Conservation (phyloP, 1,140 invertebrate genomes). For the Harlomillsia oculata region DNA sequence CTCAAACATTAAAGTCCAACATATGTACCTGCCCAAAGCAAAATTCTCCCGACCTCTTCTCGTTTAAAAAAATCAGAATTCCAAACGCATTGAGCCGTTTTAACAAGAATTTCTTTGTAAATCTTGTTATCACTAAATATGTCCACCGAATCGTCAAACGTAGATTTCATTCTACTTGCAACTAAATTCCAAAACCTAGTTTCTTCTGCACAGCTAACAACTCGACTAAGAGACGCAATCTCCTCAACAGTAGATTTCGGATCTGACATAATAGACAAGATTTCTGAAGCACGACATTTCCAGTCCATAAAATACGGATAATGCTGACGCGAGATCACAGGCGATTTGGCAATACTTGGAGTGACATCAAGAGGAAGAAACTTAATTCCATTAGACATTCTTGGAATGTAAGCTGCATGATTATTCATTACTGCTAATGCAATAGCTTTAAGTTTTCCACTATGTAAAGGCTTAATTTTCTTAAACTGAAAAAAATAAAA, state of each 20-base stretch:
- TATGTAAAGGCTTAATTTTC: conserved; percentile 14
- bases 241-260: conserved; percentile 1
- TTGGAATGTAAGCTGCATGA: conserved; percentile 24
- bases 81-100: conserved; percentile 31
- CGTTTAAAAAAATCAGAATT: conserved; percentile 20
- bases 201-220: conserved; percentile 15
- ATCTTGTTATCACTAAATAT: conserved; percentile 14
- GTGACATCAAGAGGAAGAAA: conserved; percentile 24
- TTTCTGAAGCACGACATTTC: not conserved
- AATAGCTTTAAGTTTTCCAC: conserved; percentile 11
- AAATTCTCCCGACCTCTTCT: conserved; percentile 25
- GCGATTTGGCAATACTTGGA: not conserved
- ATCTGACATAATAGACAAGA: not conserved
- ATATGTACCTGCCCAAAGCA: conserved; percentile 27
- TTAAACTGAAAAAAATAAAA: conserved; percentile 14
- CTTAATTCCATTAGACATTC: conserved; percentile 16
- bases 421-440: conserved; percentile 18
- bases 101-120: conserved; percentile 29
- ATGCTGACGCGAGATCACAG: not conserved
- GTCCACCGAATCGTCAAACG: not conserved
- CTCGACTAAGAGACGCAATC: not conserved
- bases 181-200: conserved; percentile 18
- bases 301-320: conserved; percentile 11
- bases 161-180: not conserved
- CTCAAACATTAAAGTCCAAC: not conserved